phyloP scores from a whole-genome alignment of 2,113 vertebrate genomes.

The Rhizomys pruinosus region DNA sequence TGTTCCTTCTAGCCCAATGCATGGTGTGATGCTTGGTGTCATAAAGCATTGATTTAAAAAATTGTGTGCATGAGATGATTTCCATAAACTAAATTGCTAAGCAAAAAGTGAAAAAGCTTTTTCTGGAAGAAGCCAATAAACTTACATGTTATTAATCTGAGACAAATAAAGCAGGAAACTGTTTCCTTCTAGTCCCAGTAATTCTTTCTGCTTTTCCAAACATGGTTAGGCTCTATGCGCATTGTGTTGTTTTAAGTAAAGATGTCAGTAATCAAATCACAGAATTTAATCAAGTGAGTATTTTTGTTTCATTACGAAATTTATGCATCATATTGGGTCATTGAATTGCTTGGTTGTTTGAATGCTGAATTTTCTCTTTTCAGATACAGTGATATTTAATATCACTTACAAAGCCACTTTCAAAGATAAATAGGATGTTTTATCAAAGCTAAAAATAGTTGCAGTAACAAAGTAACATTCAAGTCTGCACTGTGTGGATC shows the following conservation, averaged over 20 bases:
- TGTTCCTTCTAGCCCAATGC: slow-evolving; percentile 32
- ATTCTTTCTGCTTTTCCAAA: slow-evolving; percentile 73
- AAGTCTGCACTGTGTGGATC: slow-evolving; percentile 63
- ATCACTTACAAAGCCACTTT: slow-evolving; percentile 78
- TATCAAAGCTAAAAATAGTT: slow-evolving; percentile 80
- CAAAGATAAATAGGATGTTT: slow-evolving; percentile 83
- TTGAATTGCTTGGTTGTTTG: slow-evolving; percentile 77
- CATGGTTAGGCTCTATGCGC: slow-evolving; percentile 70
- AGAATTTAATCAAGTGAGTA: slow-evolving; percentile 83
- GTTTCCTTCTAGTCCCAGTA: slow-evolving; percentile 68
- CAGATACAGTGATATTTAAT: slow-evolving; percentile 83
- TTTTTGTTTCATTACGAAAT: slow-evolving; percentile 84
- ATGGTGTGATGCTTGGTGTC: background rate
- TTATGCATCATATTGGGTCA: slow-evolving; percentile 44
- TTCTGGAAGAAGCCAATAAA: slow-evolving; percentile 63
- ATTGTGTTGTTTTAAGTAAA: slow-evolving; percentile 79
- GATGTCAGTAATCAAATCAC: slow-evolving; percentile 84
- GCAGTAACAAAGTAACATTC: slow-evolving; percentile 76
- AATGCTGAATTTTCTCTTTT: slow-evolving; percentile 79
- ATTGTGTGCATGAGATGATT: background rate
- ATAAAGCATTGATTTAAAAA: slow-evolving; percentile 32
- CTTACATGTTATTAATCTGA: slow-evolving; percentile 74
- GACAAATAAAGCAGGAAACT: slow-evolving; percentile 72
- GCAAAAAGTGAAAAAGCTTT: slow-evolving; percentile 39
- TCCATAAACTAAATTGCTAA: slow-evolving; percentile 5